A percentile compares a stretch with the other conserved stretches of the same genome.
phyloP scores from a whole-genome alignment of 2,888 invertebrate species.

The Bhutanitis thaidina region DNA sequence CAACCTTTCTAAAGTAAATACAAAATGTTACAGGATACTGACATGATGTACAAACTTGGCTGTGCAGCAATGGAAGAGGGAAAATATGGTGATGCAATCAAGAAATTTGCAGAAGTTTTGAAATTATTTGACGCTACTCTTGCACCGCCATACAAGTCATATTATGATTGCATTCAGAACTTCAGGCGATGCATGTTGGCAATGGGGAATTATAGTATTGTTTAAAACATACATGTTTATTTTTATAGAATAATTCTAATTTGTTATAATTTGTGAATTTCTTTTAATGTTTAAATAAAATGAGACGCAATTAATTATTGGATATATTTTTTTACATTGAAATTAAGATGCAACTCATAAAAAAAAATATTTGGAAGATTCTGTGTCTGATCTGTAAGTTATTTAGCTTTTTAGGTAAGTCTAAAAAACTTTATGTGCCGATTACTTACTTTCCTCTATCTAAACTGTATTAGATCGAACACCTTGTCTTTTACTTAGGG shows the following conservation, averaged over 20 bases:
- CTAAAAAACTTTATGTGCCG: too few species aligned
- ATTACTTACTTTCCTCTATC: too few species aligned
- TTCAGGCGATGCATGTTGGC: slow-evolving; percentile 84
- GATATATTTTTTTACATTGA: too few species aligned
- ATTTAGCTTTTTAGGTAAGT: too few species aligned
- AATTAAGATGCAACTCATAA: too few species aligned
- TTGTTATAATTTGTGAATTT: too few species aligned
- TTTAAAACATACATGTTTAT: slow-evolving; percentile 25
- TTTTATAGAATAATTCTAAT: not conserved
- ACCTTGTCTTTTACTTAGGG: too few species aligned
- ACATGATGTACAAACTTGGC: slow-evolving; percentile 82
- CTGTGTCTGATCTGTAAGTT: too few species aligned
- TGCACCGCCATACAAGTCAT: slow-evolving; percentile 86
- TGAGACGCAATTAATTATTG: too few species aligned
- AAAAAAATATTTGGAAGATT: too few species aligned
- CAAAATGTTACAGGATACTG: slow-evolving; percentile 81
- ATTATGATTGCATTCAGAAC: slow-evolving; percentile 86
- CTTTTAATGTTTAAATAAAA: too few species aligned
- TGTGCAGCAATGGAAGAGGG: slow-evolving; percentile 81
- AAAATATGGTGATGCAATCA: slow-evolving; percentile 81
- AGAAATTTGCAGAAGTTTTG: slow-evolving; percentile 82
- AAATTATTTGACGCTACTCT: slow-evolving; percentile 84
- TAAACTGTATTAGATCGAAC: too few species aligned
- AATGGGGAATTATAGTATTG: slow-evolving; percentile 80
- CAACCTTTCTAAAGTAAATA: not conserved